A percentile compares a stretch with the other conserved stretches of the same genome.
These are phyloP conservation scores for Teleogryllus occipitalis DNA, from an alignment of 1,140 invertebrate genomes.

Conservation along the genomic window DNA sequence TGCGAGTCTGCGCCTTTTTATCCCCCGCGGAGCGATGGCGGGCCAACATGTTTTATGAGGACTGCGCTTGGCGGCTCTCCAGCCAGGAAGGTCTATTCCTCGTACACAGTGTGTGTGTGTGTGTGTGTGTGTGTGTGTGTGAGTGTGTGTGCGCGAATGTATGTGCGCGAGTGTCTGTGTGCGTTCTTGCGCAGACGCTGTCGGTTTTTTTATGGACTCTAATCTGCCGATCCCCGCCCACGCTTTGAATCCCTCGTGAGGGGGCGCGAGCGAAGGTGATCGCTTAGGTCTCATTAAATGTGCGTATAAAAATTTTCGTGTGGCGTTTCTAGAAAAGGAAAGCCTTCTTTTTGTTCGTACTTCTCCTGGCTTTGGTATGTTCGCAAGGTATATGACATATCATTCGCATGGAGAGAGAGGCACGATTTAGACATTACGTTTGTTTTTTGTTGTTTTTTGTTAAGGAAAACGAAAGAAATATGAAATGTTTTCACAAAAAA, in stretches of 20 bases:
- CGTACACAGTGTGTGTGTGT: neutral
- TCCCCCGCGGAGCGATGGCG: neutral
- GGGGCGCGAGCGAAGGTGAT: too few relatives aligned
- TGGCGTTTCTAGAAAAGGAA: too few relatives aligned
- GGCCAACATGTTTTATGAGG: slow-evolving; percentile 1
- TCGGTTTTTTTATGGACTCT: too few relatives aligned
- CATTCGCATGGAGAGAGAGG: neutral
- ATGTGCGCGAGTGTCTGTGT: neutral
- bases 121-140: neutral
- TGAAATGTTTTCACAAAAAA: too few relatives aligned
- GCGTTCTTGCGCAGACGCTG: neutral
- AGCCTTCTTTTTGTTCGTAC: neutral
- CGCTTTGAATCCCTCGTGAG: too few relatives aligned
- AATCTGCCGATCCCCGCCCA: too few relatives aligned
- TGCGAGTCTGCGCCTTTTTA: slow-evolving; percentile 3
- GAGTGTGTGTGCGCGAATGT: neutral
- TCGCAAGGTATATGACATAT: too few relatives aligned
- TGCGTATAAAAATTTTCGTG: too few relatives aligned
- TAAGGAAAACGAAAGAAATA: neutral
- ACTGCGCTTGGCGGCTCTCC: neutral
- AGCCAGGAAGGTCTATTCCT: neutral
- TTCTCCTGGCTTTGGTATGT: neutral
- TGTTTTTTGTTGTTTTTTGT: neutral
- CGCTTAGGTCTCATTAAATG: too few relatives aligned
- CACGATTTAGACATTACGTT: neutral